phyloP scores from a whole-genome alignment of 2,888 invertebrate genomes.

The Acrobasis suavella region DNA sequence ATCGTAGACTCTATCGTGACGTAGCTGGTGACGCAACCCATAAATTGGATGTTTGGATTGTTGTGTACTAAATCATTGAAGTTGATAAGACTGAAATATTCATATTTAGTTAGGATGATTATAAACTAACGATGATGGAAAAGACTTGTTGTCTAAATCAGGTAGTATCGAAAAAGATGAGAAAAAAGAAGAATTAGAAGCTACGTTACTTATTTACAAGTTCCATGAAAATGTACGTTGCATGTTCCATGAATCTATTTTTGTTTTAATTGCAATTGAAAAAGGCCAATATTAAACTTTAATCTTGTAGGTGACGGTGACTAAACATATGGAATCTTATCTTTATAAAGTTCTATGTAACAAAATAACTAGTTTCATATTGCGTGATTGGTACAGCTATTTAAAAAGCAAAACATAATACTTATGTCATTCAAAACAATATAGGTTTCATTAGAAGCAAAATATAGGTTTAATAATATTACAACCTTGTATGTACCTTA shows the following conservation, averaged over 20 bases:
- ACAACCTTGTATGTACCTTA: neutral
- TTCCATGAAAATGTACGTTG: too few relatives aligned
- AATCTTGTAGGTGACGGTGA: neutral
- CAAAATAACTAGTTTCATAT: neutral
- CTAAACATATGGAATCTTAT: neutral
- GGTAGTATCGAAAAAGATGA: too few relatives aligned
- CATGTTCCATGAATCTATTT: too few relatives aligned
- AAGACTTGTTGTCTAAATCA: too few relatives aligned
- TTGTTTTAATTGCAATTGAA: too few relatives aligned
- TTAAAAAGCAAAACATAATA: neutral
- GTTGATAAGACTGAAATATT: too few relatives aligned
- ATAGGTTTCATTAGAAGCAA: neutral
- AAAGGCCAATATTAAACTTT: too few relatives aligned
- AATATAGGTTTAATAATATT: neutral
- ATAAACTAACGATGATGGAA: too few relatives aligned
- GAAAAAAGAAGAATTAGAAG: too few relatives aligned
- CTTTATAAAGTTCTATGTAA: neutral
- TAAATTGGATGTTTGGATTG: neutral
- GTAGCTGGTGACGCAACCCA: constrained; percentile 8
- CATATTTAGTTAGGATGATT: too few relatives aligned
- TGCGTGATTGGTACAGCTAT: neutral
- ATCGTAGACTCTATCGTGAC: constrained; percentile 29
- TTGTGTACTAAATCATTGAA: neutral
- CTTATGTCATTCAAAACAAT: neutral
- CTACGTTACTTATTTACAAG: too few relatives aligned